phyloP scores from a whole-genome alignment of 1,140 invertebrate species.

The Sinella curviseta region DNA sequence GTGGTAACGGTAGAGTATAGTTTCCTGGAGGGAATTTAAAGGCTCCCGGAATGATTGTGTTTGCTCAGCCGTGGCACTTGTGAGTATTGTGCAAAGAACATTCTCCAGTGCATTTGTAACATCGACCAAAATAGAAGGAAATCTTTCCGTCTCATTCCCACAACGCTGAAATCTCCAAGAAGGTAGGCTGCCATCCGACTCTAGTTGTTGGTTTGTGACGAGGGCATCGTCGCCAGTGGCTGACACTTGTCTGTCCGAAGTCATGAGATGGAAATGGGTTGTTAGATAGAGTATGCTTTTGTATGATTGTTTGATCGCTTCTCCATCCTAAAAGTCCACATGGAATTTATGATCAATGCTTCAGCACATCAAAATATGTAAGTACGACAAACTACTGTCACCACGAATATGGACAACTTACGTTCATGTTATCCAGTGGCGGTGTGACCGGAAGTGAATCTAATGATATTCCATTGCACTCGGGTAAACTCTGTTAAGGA shows the following conservation, averaged over 20 bases:
- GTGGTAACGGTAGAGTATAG: conserved; percentile 35
- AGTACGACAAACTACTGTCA: neutral
- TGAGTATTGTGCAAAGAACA: conserved; percentile 40
- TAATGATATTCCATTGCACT: conserved; percentile 35
- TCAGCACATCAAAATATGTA: neutral
- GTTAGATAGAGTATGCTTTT: conserved; percentile 34
- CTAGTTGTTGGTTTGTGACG: conserved; percentile 6
- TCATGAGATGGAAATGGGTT: conserved; percentile 42
- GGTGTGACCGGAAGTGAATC: conserved; percentile 32
- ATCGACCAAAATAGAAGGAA: neutral
- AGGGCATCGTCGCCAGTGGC: neutral
- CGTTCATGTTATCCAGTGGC: conserved; percentile 18
- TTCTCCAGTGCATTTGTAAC: conserved; percentile 32
- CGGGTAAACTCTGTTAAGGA: conserved; percentile 29
- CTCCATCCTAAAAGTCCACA: neutral
- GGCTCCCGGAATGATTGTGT: conserved; percentile 28
- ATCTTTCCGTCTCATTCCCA: conserved; percentile 33
- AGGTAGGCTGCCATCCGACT: neutral
- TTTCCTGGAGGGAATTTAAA: conserved; percentile 18
- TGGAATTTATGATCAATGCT: neutral
- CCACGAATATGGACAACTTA: conserved; percentile 9
- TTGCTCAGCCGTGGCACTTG: conserved; percentile 19
- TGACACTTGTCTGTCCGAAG: conserved; percentile 32
- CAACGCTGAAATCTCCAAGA: conserved; percentile 29
- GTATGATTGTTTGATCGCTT: conserved; percentile 24